Conservation (phyloP, 2,888 invertebrate genomes). For the Caenorhabditis macrosperma region DNA sequence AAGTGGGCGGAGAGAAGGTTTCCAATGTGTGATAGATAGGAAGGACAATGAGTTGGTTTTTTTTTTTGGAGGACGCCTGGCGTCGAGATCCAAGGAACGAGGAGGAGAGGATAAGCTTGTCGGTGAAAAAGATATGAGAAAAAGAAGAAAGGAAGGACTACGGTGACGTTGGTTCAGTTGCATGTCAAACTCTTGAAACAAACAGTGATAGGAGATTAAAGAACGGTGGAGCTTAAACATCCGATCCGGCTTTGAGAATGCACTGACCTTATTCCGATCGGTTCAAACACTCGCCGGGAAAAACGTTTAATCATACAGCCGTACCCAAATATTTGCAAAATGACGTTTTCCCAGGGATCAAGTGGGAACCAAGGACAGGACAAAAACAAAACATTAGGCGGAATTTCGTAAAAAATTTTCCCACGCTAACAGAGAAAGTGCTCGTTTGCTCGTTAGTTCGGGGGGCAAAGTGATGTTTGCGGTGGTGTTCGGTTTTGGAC, state of each 20-base stretch:
- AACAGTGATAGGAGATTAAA: no score
- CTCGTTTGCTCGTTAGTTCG: no score
- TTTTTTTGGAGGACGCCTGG: conserved; percentile 8
- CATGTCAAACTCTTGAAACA: background rate
- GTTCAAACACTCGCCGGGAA: no score
- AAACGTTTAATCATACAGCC: background rate
- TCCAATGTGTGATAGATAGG: background rate
- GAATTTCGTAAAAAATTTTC: background rate
- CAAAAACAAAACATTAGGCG: background rate
- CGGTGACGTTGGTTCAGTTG: background rate
- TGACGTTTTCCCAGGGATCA: conserved; percentile 6
- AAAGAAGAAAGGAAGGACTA: background rate
- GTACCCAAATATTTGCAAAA: conserved; percentile 14
- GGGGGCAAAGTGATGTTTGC: background rate
- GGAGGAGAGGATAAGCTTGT: background rate
- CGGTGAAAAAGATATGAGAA: background rate
- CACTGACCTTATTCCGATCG: background rate
- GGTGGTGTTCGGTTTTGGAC: background rate
- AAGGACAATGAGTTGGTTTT: conserved; percentile 14
- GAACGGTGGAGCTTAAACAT: no score
- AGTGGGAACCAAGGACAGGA: conserved; percentile 10
- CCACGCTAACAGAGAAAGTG: no score
- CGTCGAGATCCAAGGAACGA: background rate
- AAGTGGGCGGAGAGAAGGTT: background rate
- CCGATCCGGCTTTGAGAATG: no score